A percentile compares a stretch with the other conserved stretches of the same genome.
Conservation (phyloP, 2,888 invertebrate species). For the Napeogenes sylphis region DNA sequence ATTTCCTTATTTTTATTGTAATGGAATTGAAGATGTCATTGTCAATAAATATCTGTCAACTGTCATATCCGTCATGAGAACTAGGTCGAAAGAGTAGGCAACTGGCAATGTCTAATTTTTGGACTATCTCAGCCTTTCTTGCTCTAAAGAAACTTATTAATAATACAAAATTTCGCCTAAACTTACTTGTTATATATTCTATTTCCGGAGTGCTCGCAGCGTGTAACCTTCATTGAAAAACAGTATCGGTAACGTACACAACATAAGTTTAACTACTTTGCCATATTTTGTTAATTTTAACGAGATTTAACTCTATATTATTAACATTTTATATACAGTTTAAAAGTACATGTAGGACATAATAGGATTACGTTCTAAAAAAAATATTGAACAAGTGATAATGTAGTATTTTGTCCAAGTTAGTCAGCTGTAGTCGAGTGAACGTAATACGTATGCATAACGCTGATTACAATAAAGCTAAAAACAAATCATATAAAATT, state of each 20-base stretch:
- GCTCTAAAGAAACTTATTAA: constrained; percentile 29
- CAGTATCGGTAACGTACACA: constrained; percentile 58
- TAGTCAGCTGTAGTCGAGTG: constrained; percentile 40
- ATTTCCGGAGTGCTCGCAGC: constrained; percentile 37
- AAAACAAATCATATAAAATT: constrained; percentile 18
- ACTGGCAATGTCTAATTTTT: constrained; percentile 52
- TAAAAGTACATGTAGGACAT: constrained; percentile 25
- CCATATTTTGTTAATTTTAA: constrained; percentile 71
- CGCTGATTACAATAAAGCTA: constrained; percentile 31
- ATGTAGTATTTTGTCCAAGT: constrained; percentile 45
- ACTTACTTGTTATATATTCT: constrained; percentile 46
- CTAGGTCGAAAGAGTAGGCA: constrained; percentile 66
- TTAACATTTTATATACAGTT: constrained; percentile 37
- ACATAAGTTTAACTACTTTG: constrained; percentile 57
- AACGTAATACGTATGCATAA: constrained; percentile 40
- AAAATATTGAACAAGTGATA: constrained; percentile 11
- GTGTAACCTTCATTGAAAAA: constrained; percentile 48
- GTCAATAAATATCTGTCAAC: constrained; percentile 36
- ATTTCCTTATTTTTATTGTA: no score
- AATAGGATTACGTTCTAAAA: constrained; percentile 2
- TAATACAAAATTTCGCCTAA: constrained; percentile 32
- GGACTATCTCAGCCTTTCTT: constrained; percentile 44
- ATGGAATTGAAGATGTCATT: constrained; percentile 24
- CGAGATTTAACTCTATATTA: constrained; percentile 50
- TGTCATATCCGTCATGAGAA: constrained; percentile 56